These are phyloP conservation scores for Mimachlamys varia DNA, from an alignment of 2,888 invertebrate genomes.

Conservation along the genomic window DNA sequence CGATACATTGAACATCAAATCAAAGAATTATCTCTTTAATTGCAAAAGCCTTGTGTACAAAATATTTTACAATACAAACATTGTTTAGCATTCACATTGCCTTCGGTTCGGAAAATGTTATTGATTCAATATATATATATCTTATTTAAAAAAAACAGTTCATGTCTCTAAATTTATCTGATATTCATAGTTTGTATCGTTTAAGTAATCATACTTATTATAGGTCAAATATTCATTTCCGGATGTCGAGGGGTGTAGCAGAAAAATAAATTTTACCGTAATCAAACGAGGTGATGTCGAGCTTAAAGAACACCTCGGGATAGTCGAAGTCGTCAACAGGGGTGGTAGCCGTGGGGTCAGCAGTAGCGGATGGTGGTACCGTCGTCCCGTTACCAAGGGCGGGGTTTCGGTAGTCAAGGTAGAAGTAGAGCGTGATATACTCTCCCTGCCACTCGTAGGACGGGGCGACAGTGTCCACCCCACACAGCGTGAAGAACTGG, in stretches of 20 bases:
- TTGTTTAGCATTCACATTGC: no score
- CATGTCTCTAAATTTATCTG: background rate
- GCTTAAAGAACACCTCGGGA: constrained; percentile 58
- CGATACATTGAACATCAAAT: no score
- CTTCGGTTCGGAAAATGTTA: no score
- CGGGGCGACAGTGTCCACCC: constrained; percentile 54
- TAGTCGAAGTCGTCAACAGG: constrained; percentile 53
- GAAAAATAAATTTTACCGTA: no score
- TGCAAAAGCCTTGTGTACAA: no score
- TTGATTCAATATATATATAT: no score
- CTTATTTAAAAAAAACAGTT: no score
- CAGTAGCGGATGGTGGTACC: constrained; percentile 38
- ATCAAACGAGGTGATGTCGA: constrained; percentile 61
- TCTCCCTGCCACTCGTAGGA: constrained; percentile 60
- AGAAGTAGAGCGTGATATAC: constrained; percentile 58
- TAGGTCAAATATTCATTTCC: no score
- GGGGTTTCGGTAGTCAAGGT: constrained; percentile 58
- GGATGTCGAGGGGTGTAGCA: no score
- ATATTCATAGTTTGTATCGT: no score
- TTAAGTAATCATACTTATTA: background rate
- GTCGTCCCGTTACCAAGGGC: constrained; percentile 41
- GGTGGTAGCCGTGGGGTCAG: constrained; percentile 9
- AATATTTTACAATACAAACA: no score
- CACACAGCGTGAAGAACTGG: constrained; percentile 55
- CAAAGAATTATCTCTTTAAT: no score